Conservation (phyloP, 2,113 vertebrate species). For the Microtus oregoni region DNA sequence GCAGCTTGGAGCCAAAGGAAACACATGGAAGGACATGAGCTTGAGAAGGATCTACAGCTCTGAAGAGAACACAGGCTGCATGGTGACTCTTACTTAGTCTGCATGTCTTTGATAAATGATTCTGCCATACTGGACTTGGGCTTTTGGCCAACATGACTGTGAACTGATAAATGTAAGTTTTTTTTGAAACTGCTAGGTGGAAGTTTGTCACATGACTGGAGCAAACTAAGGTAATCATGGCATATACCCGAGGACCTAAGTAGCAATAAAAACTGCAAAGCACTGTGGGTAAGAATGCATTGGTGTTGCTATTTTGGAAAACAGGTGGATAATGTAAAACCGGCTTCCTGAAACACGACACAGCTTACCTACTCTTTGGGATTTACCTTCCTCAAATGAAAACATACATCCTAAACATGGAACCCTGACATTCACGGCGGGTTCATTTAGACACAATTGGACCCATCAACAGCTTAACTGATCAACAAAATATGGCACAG, state of each 20-base stretch:
- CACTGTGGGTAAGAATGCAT: fast-evolving
- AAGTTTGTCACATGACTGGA: not conserved
- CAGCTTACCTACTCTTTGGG: not conserved
- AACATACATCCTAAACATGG: not conserved
- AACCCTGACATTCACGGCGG: not conserved
- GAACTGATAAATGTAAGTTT: not conserved
- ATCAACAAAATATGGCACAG: not conserved
- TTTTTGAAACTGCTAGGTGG: not conserved
- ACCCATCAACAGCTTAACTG: not conserved
- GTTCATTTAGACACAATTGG: not conserved
- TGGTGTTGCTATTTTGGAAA: not conserved
- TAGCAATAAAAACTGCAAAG: not conserved
- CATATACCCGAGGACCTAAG: not conserved
- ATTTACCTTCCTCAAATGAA: not conserved
- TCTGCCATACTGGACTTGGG: not conserved
- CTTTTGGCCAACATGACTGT: not conserved
- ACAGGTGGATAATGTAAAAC: not conserved
- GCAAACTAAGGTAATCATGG: not conserved
- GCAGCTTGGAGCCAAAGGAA: not conserved
- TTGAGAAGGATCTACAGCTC: not conserved
- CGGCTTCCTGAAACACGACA: not conserved
- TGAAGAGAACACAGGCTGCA: not conserved
- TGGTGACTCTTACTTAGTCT: not conserved
- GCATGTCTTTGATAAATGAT: not conserved
- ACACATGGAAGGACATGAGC: too few species aligned